Conservation (phyloP, 2,797 vertebrate species). For the Hybognathus amarus region DNA sequence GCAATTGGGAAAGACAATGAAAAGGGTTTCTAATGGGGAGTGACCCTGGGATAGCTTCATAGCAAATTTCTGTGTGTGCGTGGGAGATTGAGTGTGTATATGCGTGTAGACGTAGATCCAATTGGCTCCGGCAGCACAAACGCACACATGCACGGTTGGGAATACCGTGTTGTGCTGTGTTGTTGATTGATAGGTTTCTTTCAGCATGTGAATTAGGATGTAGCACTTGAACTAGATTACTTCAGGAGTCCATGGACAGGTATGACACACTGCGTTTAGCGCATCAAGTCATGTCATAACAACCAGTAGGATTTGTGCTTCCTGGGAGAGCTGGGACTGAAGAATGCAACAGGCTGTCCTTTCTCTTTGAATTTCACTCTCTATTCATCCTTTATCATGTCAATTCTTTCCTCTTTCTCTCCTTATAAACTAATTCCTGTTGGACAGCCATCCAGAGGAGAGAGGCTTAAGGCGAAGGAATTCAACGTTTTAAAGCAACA, state of each 20-base stretch:
- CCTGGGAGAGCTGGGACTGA: conserved; percentile 33
- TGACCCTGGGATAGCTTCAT: conserved; percentile 34
- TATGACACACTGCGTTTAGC: conserved; percentile 29
- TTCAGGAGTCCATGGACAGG: conserved; percentile 29
- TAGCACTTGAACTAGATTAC: conserved; percentile 34
- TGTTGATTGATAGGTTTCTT: conserved; percentile 23
- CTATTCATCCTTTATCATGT: conserved; percentile 35
- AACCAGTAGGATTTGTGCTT: conserved; percentile 36
- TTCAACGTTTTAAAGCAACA: conserved; percentile 47
- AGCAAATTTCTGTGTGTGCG: conserved; percentile 11
- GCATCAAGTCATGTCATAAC: conserved; percentile 21
- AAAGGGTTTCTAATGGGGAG: conserved; percentile 32
- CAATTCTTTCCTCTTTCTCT: conserved; percentile 35
- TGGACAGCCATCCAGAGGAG: conserved; percentile 19
- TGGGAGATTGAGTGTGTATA: conserved; percentile 20
- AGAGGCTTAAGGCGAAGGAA: conserved; percentile 36
- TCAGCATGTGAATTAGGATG: conserved; percentile 34
- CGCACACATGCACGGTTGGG: background rate
- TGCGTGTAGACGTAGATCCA: conserved; percentile 12
- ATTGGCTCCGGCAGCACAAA: background rate
- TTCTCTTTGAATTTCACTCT: conserved; percentile 31
- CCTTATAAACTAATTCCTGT: conserved; percentile 30
- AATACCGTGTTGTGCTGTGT: background rate
- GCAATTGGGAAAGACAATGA: conserved; percentile 50
- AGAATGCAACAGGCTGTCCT: conserved; percentile 7